phyloP scores from a whole-genome alignment of 2,797 vertebrate species.

The Crenichthys baileyi region DNA sequence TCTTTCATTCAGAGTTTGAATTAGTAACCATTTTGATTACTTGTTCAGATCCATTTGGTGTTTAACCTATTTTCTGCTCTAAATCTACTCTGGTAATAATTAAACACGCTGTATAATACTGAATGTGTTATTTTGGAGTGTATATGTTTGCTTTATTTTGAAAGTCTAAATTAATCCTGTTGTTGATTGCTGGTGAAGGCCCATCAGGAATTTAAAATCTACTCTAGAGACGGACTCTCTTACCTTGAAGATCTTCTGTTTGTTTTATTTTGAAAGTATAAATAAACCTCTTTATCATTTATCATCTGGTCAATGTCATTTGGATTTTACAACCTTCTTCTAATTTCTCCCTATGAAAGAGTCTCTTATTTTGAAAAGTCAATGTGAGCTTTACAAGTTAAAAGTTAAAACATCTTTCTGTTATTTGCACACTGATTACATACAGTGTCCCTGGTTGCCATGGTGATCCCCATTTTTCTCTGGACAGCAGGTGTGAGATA shows the following conservation, averaged over 20 bases:
- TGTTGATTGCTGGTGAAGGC: background rate
- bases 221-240: background rate
- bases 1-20: background rate
- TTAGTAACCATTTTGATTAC: background rate
- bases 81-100: background rate
- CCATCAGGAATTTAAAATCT: background rate
- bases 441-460: background rate
- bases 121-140: background rate
- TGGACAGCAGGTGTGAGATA: background rate
- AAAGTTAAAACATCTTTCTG: background rate
- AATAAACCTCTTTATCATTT: background rate
- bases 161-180: background rate
- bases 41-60: background rate
- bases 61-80: background rate
- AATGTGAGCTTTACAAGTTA: background rate
- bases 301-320: background rate
- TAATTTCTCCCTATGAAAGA: background rate
- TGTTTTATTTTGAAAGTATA: background rate
- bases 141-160: background rate
- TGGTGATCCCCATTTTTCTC: background rate
- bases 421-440: background rate
- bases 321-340: background rate
- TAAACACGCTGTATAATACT: background rate
- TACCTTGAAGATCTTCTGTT: background rate
- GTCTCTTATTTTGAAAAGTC: background rate